Conservation (phyloP, 1,140 invertebrate genomes). For the Drosophila nikananu region DNA sequence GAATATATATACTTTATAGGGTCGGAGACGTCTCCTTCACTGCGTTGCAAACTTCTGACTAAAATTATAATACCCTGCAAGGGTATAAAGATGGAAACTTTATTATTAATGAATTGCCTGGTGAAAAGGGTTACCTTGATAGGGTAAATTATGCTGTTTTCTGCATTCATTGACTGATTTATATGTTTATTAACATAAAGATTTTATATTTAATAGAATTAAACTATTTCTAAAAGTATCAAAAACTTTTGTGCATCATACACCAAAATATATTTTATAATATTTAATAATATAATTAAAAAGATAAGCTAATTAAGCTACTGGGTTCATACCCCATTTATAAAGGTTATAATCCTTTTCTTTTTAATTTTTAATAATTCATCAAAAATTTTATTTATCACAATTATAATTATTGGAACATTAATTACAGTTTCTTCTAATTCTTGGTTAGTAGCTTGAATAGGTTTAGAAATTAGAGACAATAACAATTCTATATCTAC, state of each 20-base stretch:
- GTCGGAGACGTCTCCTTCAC: no score
- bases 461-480: constrained; percentile 86
- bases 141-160: no score
- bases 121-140: no score
- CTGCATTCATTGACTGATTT: no score
- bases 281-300: constrained; percentile 66
- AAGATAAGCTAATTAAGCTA: constrained; percentile 86
- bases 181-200: no score
- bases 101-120: no score
- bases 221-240: constrained; percentile 86
- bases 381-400: constrained; percentile 86
- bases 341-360: constrained; percentile 85
- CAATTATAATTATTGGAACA: constrained; percentile 85
- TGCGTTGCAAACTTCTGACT: no score
- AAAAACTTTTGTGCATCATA: constrained; percentile 87
- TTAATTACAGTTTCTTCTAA: constrained; percentile 86
- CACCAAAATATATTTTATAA: constrained; percentile 83
- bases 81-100: no score
- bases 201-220: no score
- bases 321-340: constrained; percentile 86
- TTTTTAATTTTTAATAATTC: constrained; percentile 85
- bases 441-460: constrained; percentile 86
- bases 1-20: no score
- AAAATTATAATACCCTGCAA: no score
- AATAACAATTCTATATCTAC: constrained; percentile 85